These are phyloP conservation scores for Hydropsyche betteni DNA, from an alignment of 2,888 invertebrate species.

Conservation along the genomic window DNA sequence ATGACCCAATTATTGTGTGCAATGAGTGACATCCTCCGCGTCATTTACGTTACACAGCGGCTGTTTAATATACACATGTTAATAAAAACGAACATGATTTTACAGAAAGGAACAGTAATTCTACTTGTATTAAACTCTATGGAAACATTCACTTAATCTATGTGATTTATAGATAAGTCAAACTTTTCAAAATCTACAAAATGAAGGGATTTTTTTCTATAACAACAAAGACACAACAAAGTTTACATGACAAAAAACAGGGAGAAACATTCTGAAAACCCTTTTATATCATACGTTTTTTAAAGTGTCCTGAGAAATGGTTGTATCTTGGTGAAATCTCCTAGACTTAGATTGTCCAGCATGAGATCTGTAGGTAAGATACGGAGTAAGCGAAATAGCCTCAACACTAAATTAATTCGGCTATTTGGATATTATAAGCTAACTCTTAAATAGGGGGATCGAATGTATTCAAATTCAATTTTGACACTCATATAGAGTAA, in stretches of 20 bases:
- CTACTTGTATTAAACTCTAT: background rate
- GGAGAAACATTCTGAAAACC: slow-evolving; percentile 6
- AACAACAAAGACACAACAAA: background rate
- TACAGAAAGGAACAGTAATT: background rate
- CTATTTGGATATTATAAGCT: no score
- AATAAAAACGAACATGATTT: background rate
- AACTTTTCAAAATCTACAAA: no score
- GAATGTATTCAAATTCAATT: no score
- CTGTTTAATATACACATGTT: slow-evolving; percentile 11
- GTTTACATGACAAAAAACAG: background rate
- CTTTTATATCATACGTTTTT: slow-evolving; percentile 52
- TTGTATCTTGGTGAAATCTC: slow-evolving; percentile 63
- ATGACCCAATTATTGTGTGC: background rate
- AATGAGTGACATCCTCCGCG: slow-evolving; percentile 1
- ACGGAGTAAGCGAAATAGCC: no score
- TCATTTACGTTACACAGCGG: slow-evolving; percentile 32
- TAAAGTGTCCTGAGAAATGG: slow-evolving; percentile 66
- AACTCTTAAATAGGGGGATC: no score
- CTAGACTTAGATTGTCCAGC: slow-evolving; percentile 64
- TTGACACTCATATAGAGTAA: no score
- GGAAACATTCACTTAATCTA: background rate
- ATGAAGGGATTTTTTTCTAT: background rate
- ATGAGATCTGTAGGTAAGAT: slow-evolving; percentile 61
- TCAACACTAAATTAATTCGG: no score
- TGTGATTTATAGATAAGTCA: background rate